Evolutionary conservation across 2,797 vertebrate species (phyloP), one percentile per base, ranked within the genome.

Genomic region (Rallus crepitans): DNA sequence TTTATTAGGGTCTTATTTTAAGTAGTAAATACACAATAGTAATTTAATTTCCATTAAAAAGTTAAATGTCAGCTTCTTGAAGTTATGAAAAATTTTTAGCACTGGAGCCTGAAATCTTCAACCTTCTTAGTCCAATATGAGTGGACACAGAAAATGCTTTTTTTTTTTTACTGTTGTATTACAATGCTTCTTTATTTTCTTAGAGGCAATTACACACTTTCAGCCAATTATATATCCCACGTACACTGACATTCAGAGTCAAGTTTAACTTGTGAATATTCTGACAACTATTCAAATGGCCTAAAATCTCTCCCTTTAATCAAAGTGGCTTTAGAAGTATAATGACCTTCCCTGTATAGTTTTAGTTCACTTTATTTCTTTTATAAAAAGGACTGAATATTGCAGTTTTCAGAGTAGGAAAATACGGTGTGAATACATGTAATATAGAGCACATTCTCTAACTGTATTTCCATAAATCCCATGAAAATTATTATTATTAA

Each of bases 401-500:
- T 71, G 69, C 33, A 72, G 4, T 27, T 55, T 87, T 96, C 47
- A 63, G 25, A 81, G 37, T 42, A 40, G 39, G 78, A 91, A 94
- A 89, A 92, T 93, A 30, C 25, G 40, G 16, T 89, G 71, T 71
- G 40, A 82, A 61, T 35, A 48, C 2, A 4, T 30, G 15, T 35
- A 52, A 31, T 70, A 73, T 16, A 7, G 13, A 73, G 55, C 33
- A 61, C 3, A 24, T 93, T 93, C 89, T 68, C 42, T 91, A 60
- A 73, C 24, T 59, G n/a, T 65, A 31, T 86, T 88, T 94, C 33
- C 82, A 73, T 86, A 96, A 90, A 27, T 45, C 31, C 50, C 75
- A 55, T 90, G 94, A 55, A 81, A 94, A 96, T 87, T 85, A 93
- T 6, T 21, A 60, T 93, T 83, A 89, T 96, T 20, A 66, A 92